phyloP scores from a whole-genome alignment of 1,140 invertebrate species.

The Ceratoteleas bidentatus region DNA sequence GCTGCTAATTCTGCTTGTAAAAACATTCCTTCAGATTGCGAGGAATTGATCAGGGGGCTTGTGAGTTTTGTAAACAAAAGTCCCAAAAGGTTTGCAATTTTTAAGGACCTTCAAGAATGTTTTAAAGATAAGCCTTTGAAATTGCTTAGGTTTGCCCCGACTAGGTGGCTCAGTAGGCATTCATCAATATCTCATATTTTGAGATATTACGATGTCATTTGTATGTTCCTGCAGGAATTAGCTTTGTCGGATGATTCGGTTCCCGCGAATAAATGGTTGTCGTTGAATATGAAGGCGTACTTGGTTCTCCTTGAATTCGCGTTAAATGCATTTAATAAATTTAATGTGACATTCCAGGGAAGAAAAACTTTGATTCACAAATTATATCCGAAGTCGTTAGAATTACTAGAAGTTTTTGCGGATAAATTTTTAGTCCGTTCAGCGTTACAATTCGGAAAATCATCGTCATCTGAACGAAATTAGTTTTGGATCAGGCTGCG shows the following conservation, averaged over 20 bases:
- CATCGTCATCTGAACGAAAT: background rate
- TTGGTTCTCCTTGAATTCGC: slow-evolving; percentile 19
- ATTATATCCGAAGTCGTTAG: slow-evolving; percentile 20
- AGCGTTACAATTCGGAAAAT: background rate
- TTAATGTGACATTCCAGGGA: slow-evolving; percentile 28
- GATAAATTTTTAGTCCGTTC: slow-evolving; percentile 15
- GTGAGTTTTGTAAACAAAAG: background rate
- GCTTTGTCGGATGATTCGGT: slow-evolving; percentile 2
- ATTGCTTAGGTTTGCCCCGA: slow-evolving; percentile 2
- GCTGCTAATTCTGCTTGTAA: slow-evolving; percentile 13
- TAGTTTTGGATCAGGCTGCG: slow-evolving; percentile 11
- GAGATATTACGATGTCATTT: background rate
- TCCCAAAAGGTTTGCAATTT: slow-evolving; percentile 13
- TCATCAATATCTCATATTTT: slow-evolving; percentile 3
- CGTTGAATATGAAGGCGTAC: slow-evolving; percentile 21
- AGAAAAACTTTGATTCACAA: slow-evolving; percentile 16
- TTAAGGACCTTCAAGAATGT: slow-evolving; percentile 21
- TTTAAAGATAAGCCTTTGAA: slow-evolving; percentile 4
- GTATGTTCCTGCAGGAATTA: slow-evolving; percentile 26
- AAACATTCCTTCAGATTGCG: background rate
- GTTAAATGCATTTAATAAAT: slow-evolving; percentile 15
- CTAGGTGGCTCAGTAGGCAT: slow-evolving; percentile 31
- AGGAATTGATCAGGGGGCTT: background rate
- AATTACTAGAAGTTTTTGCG: slow-evolving; percentile 7
- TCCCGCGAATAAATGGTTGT: slow-evolving; percentile 13